Conservation (phyloP, 2,113 vertebrate genomes). For the Stercorarius parasiticus region DNA sequence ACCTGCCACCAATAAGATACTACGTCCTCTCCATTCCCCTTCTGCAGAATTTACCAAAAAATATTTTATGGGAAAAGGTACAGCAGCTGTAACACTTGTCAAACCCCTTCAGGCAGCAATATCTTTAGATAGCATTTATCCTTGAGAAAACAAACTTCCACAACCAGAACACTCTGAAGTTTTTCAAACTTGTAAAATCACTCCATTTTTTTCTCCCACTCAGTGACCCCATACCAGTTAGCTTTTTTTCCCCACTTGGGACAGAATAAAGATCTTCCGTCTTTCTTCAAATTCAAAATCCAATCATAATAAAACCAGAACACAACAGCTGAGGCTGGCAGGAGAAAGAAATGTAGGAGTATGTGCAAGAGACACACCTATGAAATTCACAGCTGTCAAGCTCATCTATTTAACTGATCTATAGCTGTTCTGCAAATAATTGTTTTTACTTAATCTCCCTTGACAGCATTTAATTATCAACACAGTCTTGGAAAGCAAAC, state of each 20-base stretch:
- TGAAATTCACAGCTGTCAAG: not conserved
- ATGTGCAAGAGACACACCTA: not conserved
- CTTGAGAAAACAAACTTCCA: not conserved
- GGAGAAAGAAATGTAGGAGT: not conserved
- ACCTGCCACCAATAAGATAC: not conserved
- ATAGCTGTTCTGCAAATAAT: not conserved
- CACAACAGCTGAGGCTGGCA: not conserved
- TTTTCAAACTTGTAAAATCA: not conserved
- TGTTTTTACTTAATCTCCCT: conserved; percentile 15
- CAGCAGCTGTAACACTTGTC: not conserved
- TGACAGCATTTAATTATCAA: conserved; percentile 27
- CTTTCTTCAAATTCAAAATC: not conserved
- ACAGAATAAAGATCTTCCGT: not conserved
- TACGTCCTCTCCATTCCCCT: not conserved
- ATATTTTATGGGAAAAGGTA: not conserved
- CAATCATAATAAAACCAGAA: not conserved
- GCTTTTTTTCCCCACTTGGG: not conserved
- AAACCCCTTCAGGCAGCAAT: not conserved
- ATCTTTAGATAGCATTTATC: not conserved
- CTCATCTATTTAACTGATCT: not conserved
- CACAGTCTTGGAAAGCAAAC: conserved; percentile 19
- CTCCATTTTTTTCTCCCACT: not conserved
- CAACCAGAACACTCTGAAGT: not conserved
- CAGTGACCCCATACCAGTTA: not conserved
- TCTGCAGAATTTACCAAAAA: not conserved